phyloP scores from a whole-genome alignment of 2,797 vertebrate genomes.

The Triplophysa bombifrons region DNA sequence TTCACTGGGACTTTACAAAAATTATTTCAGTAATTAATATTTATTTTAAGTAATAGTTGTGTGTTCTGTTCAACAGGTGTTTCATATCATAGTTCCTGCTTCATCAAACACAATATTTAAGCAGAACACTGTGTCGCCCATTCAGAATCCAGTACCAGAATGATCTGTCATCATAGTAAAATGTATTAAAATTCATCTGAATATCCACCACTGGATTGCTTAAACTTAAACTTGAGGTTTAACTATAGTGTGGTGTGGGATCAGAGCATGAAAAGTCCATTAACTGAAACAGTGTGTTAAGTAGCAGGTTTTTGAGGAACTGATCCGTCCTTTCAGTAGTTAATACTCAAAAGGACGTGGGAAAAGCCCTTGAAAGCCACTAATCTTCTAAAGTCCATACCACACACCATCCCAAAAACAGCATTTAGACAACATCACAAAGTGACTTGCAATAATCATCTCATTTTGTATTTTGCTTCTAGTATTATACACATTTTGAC shows the following conservation, averaged over 20 bases:
- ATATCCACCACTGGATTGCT: too few species aligned
- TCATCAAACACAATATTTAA: too few species aligned
- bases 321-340: slow-evolving; percentile 34
- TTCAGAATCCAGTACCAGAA: not conserved
- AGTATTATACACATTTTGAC: not conserved
- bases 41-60: not conserved
- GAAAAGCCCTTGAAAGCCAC: slow-evolving; percentile 50
- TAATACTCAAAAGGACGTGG: slow-evolving; percentile 37
- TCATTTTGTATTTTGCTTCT: not conserved
- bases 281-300: slow-evolving; percentile 40
- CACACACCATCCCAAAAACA: slow-evolving; percentile 45
- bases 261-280: slow-evolving; percentile 25
- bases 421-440: slow-evolving; percentile 31
- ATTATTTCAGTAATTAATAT: too few species aligned
- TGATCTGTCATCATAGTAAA: too few species aligned
- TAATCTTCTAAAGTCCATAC: slow-evolving; percentile 52
- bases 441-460: not conserved
- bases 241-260: slow-evolving; percentile 4
- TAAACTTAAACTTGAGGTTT: not conserved
- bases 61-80: too few species aligned
- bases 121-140: not conserved
- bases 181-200: too few species aligned
- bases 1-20: too few species aligned
- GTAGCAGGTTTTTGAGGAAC: slow-evolving; percentile 32
- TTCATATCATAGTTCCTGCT: too few species aligned